Conservation (phyloP, 2,113 vertebrate genomes). For the Bubo bubo region DNA sequence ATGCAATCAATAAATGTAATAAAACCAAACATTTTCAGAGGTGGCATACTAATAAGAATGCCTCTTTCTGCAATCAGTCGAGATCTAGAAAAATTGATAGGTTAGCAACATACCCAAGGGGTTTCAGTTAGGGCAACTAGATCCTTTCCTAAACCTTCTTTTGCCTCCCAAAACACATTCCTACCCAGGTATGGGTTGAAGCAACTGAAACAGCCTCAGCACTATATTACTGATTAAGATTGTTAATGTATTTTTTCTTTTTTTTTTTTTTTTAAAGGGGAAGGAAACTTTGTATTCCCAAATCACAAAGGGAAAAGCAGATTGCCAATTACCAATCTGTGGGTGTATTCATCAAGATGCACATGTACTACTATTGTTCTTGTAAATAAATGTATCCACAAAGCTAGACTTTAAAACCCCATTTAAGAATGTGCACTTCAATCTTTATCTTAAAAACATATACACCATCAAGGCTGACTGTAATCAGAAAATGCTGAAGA, state of each 20-base stretch:
- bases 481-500: background rate
- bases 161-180: background rate
- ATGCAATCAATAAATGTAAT: constrained; percentile 46
- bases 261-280: background rate
- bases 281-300: background rate
- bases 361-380: background rate
- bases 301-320: background rate
- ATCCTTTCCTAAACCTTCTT: background rate
- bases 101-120: background rate
- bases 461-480: background rate
- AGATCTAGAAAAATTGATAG: background rate
- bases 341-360: background rate
- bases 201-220: background rate
- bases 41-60: constrained; percentile 7
- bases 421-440: background rate
- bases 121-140: background rate
- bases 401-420: background rate
- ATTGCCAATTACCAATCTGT: background rate
- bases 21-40: constrained; percentile 32
- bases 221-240: background rate
- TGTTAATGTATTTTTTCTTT: background rate
- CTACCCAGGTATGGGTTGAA: background rate
- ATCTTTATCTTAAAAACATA: background rate
- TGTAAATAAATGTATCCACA: background rate
- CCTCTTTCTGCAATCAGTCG: background rate